A percentile compares a stretch with the other conserved stretches of the same genome.
Conservation (phyloP, 1,140 invertebrate genomes). For the Dendroctonus ponderosae region DNA sequence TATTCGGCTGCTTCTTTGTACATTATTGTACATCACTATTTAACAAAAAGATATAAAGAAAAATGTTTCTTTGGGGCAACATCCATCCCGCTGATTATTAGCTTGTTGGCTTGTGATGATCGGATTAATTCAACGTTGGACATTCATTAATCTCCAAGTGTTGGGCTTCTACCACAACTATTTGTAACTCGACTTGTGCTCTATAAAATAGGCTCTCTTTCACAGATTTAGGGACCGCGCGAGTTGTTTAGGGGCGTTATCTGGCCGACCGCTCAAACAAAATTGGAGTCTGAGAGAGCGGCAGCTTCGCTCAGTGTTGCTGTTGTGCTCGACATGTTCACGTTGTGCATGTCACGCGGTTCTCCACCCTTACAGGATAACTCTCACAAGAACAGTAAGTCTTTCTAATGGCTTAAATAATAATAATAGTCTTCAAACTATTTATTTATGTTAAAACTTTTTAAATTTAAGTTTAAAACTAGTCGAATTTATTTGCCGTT, state of each 20-base stretch:
- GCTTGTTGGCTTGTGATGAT: too few species aligned
- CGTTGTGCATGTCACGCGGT: conserved; percentile 48
- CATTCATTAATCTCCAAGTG: conserved; percentile 1
- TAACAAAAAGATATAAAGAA: too few species aligned
- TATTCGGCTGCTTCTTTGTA: too few species aligned
- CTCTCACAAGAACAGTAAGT: conserved; percentile 39
- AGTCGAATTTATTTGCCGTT: too few species aligned
- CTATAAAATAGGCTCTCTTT: background rate
- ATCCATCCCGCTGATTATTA: too few species aligned
- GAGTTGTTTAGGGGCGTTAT: conserved; percentile 21
- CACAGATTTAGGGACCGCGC: conserved; percentile 7
- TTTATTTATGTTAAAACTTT: too few species aligned
- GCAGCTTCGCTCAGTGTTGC: conserved; percentile 21
- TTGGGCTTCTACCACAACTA: conserved; percentile 12
- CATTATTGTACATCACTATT: too few species aligned
- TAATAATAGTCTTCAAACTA: too few species aligned
- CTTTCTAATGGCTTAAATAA: background rate
- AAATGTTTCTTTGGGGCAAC: too few species aligned
- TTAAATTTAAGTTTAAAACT: too few species aligned
- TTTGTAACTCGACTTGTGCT: conserved; percentile 3
- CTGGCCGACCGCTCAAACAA: conserved; percentile 2
- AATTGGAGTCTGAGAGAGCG: background rate
- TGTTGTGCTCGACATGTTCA: conserved; percentile 43
- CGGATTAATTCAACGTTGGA: background rate
- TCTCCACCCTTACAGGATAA: conserved; percentile 40